Base-by-base conservation (phyloP, 2,888 invertebrate genomes). In the Ariolimax columbianus region DNA sequence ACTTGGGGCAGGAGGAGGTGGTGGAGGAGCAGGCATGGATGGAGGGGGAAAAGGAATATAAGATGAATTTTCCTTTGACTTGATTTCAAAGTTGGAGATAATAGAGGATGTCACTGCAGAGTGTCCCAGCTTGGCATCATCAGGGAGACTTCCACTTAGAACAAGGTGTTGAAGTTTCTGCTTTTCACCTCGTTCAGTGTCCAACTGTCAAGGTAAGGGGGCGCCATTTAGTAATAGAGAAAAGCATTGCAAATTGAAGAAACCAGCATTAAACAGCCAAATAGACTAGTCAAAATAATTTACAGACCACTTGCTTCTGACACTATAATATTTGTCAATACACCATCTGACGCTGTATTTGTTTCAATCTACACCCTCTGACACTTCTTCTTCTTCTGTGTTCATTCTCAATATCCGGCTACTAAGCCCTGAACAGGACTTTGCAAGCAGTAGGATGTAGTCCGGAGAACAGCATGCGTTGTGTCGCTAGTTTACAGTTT, bases 141-240 rank as follows among this genome's bases (percentile, higher is more conserved):
- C 98, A 14, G 98, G 98, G 92, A 98, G 96, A 95, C 97, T 97
- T 88, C 98, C 98, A 90, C 97, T 97, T 89, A 96, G 97, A 88
- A 98, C 97, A 90, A 98, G 95, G 91, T 97, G 96, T 94, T 98
- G 97, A 87, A 97, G 95, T 85, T 97, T 96, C 88, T 96, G 96
- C 85, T 97, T 95, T 93, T 98, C 98, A 63, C 91, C 91, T 86
- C 93, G 87, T 87, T 94, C 94, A 40, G 91, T 90, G 82, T 93
- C 93, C 73, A 94, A 86, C 94, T 94, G 88, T 9, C 30, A 33
- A 79, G n/a, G n/a, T 14, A 70, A 59, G 55, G 51, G 26, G 30
- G 33, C 26, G 1, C 23, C 59, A 63, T 63, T 63, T n/a, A n/a
- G 4, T n/a, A n/a, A 63, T n/a, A n/a, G n/a, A 23, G 26, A 63